Conservation (phyloP, 2,888 invertebrate genomes). For the Masnerella sp. region DNA sequence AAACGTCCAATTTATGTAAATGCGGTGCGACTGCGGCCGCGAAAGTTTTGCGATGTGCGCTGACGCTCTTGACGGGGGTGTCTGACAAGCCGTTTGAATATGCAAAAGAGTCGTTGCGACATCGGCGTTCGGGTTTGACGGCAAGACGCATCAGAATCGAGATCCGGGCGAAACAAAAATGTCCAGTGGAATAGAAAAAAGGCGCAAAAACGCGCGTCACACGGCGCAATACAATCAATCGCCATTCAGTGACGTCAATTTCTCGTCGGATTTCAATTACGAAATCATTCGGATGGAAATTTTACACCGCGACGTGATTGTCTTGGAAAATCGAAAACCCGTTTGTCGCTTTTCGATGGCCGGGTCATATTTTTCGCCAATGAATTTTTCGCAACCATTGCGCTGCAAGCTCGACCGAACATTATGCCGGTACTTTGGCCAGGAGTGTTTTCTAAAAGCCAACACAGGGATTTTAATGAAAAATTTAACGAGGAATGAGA, state of each 20-base stretch:
- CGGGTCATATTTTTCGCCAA: neutral
- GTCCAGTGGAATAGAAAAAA: neutral
- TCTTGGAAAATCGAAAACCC: neutral
- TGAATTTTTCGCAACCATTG: constrained; percentile 13
- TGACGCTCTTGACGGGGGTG: constrained; percentile 53
- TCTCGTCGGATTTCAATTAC: constrained; percentile 6
- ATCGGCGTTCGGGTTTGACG: neutral
- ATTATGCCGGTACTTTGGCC: constrained; percentile 2
- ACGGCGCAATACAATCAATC: constrained; percentile 30
- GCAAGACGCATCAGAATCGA: neutral
- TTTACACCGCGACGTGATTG: neutral
- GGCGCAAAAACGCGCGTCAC: neutral
- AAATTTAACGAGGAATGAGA: constrained; percentile 26
- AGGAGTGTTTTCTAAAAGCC: constrained; percentile 18
- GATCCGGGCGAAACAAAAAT: constrained; percentile 1
- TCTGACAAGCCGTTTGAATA: constrained; percentile 60
- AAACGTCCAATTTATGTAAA: constrained; percentile 57
- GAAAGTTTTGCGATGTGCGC: constrained; percentile 45
- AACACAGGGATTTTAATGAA: constrained; percentile 30
- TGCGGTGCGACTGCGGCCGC: constrained; percentile 35
- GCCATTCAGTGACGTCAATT: constrained; percentile 18
- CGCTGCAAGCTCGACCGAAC: constrained; percentile 1
- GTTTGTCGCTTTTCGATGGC: neutral
- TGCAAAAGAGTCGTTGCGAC: constrained; percentile 46
- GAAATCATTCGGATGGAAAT: constrained; percentile 1